Evolutionary conservation across 2,797 vertebrate species (phyloP), one percentile per base, ranked within the genome.

Genomic region (Anas bahamensis): DNA sequence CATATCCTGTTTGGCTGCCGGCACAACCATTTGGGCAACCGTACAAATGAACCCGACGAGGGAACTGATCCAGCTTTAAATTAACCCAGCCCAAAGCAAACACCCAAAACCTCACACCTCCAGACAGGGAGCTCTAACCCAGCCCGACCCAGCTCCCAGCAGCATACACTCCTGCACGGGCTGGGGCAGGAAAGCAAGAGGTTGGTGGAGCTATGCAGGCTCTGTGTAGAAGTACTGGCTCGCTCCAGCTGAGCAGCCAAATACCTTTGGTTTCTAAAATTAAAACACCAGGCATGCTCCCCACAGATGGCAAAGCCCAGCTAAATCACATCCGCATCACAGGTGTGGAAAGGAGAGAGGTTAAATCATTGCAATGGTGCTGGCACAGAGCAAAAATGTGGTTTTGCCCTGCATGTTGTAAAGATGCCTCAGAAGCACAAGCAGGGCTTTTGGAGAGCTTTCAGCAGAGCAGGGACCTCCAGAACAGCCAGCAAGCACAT

Each of bases 131-230:
- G 35, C 61, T 81, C 57, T 69, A 81, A 74, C 13, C 19, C 12
- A 76, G 23, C 15, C 31, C 8, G 13, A n/a, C 28, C 13, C 37
- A 28, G 56, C 19, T 37, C 60, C 31, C n/a, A 72, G 61, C 0
- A 2, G 35, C 0, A 0, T 24, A 9, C 22, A 64, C 24, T 21
- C 44, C 23, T 17, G 17, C 48, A 9, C 5, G 10, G 68, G 33
- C 48, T 39, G 15, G 35, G 28, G 55, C 5, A 56, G 41, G 7
- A 78, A 35, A 61, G 35, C 26, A n/a, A 10, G n/a, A 28, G 21
- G 52, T 24, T 52, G 37, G 23, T 2, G 11, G 4, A 12, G 19
- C 48, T 50, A 24, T 3, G 3, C 48, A 60, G 2, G 1, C 1
- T 7, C 26, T 66, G 72, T 26, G 21, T 26, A 57, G 46, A 48